A percentile compares a stretch with the other conserved stretches of the same genome.
Conservation (phyloP, 2,888 invertebrate species). For the Sialis lutaria region DNA sequence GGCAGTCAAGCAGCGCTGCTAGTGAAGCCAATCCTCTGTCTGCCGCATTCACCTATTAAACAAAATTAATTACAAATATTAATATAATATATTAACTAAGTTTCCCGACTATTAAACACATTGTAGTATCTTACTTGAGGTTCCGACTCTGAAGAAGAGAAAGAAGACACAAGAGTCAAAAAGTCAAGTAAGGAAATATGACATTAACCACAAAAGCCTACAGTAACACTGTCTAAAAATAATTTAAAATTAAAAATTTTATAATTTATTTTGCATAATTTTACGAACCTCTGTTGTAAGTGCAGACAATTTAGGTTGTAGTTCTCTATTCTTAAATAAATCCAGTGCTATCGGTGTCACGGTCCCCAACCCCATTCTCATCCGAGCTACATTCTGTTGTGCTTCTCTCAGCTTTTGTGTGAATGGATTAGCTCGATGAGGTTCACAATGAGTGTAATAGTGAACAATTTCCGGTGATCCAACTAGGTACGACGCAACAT, state of each 20-base stretch:
- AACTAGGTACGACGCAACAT: slow-evolving; percentile 25
- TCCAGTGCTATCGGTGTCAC: slow-evolving; percentile 20
- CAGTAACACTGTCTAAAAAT: too few species aligned
- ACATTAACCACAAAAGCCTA: too few species aligned
- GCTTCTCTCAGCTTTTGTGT: slow-evolving; percentile 68
- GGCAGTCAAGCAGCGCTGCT: slow-evolving; percentile 64
- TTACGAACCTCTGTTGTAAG: slow-evolving; percentile 32
- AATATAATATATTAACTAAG: too few species aligned
- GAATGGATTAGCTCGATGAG: slow-evolving; percentile 61
- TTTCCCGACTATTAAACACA: too few species aligned
- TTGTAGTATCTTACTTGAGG: too few species aligned
- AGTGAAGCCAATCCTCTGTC: slow-evolving; percentile 50
- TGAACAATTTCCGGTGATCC: slow-evolving; percentile 43
- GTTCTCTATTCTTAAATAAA: slow-evolving; percentile 25
- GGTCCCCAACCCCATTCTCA: slow-evolving; percentile 24
- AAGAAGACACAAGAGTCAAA: too few species aligned
- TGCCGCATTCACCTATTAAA: slow-evolving; percentile 51
- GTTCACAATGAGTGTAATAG: slow-evolving; percentile 72
- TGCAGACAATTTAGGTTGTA: slow-evolving; percentile 58
- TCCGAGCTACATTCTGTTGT: slow-evolving; percentile 42
- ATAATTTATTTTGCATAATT: too few species aligned
- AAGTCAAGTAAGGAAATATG: too few species aligned
- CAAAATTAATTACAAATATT: background rate
- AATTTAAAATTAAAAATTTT: too few species aligned
- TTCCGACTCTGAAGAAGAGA: too few species aligned